Conservation (phyloP, 1,140 invertebrate species). For the Hetaerina americana region DNA sequence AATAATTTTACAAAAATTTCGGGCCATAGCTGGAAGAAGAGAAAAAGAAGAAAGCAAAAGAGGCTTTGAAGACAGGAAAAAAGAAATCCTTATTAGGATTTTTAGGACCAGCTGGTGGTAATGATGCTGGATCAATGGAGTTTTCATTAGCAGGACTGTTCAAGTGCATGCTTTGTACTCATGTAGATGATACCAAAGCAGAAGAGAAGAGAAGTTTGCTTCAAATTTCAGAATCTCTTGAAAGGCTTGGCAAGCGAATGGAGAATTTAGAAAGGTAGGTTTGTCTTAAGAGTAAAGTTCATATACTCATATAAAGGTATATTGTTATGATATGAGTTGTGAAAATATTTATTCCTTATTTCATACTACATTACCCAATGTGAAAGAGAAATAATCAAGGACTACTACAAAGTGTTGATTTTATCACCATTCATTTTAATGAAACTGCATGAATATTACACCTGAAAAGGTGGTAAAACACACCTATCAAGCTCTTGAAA, state of each 20-base stretch:
- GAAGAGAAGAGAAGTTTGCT: constrained; percentile 25
- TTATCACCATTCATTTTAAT: too few relatives aligned
- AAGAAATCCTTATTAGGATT: background rate
- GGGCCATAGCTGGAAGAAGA: background rate
- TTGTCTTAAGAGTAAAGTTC: background rate
- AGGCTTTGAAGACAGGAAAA: background rate
- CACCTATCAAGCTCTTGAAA: too few relatives aligned
- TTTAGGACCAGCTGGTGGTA: background rate
- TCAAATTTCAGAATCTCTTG: constrained; percentile 25
- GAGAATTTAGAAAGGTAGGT: constrained; percentile 22
- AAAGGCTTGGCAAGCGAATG: constrained; percentile 22
- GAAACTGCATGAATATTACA: too few relatives aligned
- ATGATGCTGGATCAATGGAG: constrained; percentile 26
- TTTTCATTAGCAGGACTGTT: constrained; percentile 31
- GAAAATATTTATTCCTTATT: too few relatives aligned
- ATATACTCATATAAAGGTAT: too few relatives aligned
- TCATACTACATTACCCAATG: too few relatives aligned
- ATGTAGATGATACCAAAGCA: constrained; percentile 22
- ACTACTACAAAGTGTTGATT: too few relatives aligned
- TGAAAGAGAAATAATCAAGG: too few relatives aligned
- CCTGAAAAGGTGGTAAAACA: too few relatives aligned
- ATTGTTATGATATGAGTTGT: too few relatives aligned
- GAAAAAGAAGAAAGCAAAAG: background rate
- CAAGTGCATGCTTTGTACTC: constrained; percentile 30
- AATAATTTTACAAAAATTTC: too few relatives aligned